Percentiles rank a stretch among this genome's conserved stretches.
These are phyloP conservation scores for Sturnus vulgaris DNA, from an alignment of 2,113 vertebrate species.

Conservation along the genomic window DNA sequence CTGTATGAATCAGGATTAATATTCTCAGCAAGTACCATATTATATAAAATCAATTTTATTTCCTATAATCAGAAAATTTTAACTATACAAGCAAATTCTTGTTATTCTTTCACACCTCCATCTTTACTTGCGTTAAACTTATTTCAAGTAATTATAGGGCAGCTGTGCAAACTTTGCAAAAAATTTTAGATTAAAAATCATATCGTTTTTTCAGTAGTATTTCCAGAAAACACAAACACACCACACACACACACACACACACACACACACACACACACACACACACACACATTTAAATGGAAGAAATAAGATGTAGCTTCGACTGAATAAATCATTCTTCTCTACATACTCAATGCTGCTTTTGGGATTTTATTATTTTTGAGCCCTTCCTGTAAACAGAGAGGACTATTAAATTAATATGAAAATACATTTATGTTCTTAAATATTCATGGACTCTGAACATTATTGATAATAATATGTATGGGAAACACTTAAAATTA, in stretches of 20 bases:
- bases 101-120: background rate
- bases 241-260: background rate
- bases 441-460: background rate
- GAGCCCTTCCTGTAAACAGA: background rate
- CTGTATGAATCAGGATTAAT: background rate
- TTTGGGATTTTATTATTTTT: background rate
- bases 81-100: background rate
- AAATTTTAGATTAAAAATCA: background rate
- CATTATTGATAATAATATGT: background rate
- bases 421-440: background rate
- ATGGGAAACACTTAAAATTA: background rate
- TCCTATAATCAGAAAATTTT: background rate
- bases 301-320: background rate
- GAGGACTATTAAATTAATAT: background rate
- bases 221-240: background rate
- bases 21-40: background rate
- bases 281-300: fast-evolving
- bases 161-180: background rate
- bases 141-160: background rate
- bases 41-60: background rate
- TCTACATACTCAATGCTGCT: background rate
- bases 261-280: too few species aligned
- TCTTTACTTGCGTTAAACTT: background rate
- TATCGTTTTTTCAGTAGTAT: background rate
- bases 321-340: background rate